Evolutionary conservation across 1,140 invertebrate species (phyloP).

Genomic region (Diprion similis): DNA sequence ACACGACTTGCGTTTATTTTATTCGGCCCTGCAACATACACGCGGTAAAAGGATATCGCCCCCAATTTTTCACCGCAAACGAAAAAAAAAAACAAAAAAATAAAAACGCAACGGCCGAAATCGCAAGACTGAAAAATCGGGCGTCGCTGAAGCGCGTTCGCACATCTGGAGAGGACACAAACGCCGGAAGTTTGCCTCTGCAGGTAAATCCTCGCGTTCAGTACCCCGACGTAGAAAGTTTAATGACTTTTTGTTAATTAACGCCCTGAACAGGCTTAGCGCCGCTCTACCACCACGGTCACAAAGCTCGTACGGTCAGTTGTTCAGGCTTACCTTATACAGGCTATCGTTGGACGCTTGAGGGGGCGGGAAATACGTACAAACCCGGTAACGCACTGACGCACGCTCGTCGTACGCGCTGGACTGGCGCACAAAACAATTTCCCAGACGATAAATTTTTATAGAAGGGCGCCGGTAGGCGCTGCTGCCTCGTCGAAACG

Average conservation of each 20-base stretch:
- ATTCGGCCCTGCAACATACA: no score
- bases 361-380: constrained; percentile 12
- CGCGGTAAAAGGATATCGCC: no score
- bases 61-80: no score
- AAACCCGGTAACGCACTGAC: constrained; percentile 18
- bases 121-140: no score
- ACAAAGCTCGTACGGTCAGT: constrained; percentile 19
- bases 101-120: no score
- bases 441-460: constrained; percentile 66
- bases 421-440: constrained; percentile 57
- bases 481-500: constrained; percentile 47
- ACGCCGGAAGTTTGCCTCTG: background rate
- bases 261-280: constrained; percentile 50
- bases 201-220: background rate
- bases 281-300: constrained; percentile 44
- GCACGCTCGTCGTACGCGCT: constrained; percentile 43
- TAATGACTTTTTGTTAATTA: constrained; percentile 64
- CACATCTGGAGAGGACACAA: background rate
- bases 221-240: constrained; percentile 52
- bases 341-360: constrained; percentile 1
- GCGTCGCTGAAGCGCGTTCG: background rate
- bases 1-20: background rate
- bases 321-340: constrained; percentile 1
- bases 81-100: no score
- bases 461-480: constrained; percentile 56